Conservation (phyloP, 2,113 vertebrate species). For the Vidua chalybeata region DNA sequence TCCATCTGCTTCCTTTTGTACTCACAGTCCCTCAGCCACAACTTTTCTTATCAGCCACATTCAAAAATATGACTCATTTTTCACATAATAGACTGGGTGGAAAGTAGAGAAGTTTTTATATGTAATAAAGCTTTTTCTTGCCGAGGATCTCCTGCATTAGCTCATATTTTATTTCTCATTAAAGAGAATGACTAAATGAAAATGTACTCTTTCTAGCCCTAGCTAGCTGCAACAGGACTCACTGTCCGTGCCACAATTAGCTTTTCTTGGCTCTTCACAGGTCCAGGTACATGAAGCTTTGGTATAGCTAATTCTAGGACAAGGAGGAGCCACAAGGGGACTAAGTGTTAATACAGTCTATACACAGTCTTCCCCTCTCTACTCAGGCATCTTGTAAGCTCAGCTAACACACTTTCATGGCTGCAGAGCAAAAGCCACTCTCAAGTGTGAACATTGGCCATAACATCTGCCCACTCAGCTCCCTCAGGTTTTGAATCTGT, state of each 20-base stretch:
- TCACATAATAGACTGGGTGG: constrained; percentile 9
- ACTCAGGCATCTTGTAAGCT: background rate
- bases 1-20: constrained; percentile 53
- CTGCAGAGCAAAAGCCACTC: background rate
- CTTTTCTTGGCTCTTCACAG: background rate
- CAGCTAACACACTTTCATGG: background rate
- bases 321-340: background rate
- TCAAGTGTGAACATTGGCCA: background rate
- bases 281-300: background rate
- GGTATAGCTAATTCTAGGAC: background rate
- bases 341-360: background rate
- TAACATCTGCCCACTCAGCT: background rate
- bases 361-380: background rate
- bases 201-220: background rate
- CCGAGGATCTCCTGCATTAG: background rate
- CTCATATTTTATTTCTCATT: background rate
- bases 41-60: constrained; percentile 16
- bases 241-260: background rate
- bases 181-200: constrained; percentile 6
- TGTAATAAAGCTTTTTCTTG: background rate
- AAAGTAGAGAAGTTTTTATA: background rate
- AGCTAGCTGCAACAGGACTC: background rate
- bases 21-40: constrained; percentile 5
- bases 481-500: background rate
- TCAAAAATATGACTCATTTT: constrained; percentile 59